phyloP scores from a whole-genome alignment of 2,888 invertebrate species.

The Volucella bombylans region DNA sequence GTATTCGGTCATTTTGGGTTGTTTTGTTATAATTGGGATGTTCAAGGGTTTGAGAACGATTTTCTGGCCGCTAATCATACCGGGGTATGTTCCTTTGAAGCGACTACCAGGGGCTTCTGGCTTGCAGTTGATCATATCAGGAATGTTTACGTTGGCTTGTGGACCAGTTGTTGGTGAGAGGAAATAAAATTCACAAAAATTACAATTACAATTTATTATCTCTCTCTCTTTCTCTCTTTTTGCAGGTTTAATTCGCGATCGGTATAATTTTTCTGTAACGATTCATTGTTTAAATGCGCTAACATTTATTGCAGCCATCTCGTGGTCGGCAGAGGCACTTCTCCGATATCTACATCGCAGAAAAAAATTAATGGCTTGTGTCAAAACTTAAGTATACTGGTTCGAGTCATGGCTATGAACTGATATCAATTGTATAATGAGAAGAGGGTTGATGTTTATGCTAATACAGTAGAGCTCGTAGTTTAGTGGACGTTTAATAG shows the following conservation, averaged over 20 bases:
- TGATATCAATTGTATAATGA: neutral
- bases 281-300: slow-evolving; percentile 87
- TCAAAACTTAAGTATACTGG: slow-evolving; percentile 53
- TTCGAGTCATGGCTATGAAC: neutral
- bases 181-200: neutral
- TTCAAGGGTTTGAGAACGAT: slow-evolving; percentile 89
- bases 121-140: slow-evolving; percentile 87
- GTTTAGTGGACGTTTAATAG: slow-evolving; percentile 45
- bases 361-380: slow-evolving; percentile 66
- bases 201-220: neutral
- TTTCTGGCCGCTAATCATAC: slow-evolving; percentile 89
- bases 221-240: slow-evolving; percentile 47
- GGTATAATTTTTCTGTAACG: slow-evolving; percentile 85
- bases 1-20: slow-evolving; percentile 84
- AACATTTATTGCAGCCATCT: slow-evolving; percentile 85
- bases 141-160: slow-evolving; percentile 85
- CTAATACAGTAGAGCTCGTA: slow-evolving; percentile 59
- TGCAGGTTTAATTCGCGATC: slow-evolving; percentile 87
- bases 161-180: slow-evolving; percentile 87
- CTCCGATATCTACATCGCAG: slow-evolving; percentile 76
- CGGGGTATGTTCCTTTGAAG: slow-evolving; percentile 87
- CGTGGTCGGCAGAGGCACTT: slow-evolving; percentile 85
- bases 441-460: slow-evolving; percentile 38
- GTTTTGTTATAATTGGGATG: slow-evolving; percentile 87
- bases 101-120: slow-evolving; percentile 88